Evolutionary conservation across 1,140 invertebrate genomes (phyloP).

Genomic region (Caenorhabditis latens): DNA sequence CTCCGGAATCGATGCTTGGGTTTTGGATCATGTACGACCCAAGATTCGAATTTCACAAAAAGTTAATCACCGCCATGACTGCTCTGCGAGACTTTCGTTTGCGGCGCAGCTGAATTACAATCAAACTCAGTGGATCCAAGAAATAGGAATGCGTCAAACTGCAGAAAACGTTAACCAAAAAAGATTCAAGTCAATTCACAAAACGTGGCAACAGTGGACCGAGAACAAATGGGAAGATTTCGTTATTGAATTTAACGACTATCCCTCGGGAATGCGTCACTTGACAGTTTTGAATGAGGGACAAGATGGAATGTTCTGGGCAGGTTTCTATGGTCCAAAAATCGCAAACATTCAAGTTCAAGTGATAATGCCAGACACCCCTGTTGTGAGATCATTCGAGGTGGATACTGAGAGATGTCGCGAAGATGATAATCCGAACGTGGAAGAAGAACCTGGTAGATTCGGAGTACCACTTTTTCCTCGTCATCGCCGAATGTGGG

Average conservation of each 20-base stretch:
- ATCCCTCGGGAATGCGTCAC: constrained; percentile 28
- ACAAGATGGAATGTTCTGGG: constrained; percentile 24
- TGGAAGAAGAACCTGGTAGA: neutral
- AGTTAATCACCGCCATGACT: constrained; percentile 16
- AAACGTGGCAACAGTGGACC: constrained; percentile 13
- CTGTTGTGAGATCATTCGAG: neutral
- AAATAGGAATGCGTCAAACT: neutral
- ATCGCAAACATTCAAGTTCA: constrained; percentile 22
- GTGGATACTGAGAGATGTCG: neutral
- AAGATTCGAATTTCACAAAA: constrained; percentile 19
- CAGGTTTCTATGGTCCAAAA: constrained; percentile 24
- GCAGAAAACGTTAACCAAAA: neutral
- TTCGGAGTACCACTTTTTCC: neutral
- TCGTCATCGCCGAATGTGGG: neutral
- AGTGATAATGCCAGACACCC: neutral
- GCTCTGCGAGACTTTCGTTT: neutral
- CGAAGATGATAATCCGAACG: neutral
- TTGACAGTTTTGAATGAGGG: constrained; percentile 23
- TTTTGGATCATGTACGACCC: constrained; percentile 20
- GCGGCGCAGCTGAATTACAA: constrained; percentile 29
- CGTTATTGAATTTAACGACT: neutral
- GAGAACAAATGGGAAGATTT: constrained; percentile 2
- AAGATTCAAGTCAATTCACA: constrained; percentile 3
- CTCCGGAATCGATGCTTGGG: constrained; percentile 3
- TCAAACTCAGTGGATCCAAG: constrained; percentile 20